Evolutionary conservation across 2,888 invertebrate species (phyloP), one percentile per base, ranked within the genome.

Genomic region (Busseola fusca): DNA sequence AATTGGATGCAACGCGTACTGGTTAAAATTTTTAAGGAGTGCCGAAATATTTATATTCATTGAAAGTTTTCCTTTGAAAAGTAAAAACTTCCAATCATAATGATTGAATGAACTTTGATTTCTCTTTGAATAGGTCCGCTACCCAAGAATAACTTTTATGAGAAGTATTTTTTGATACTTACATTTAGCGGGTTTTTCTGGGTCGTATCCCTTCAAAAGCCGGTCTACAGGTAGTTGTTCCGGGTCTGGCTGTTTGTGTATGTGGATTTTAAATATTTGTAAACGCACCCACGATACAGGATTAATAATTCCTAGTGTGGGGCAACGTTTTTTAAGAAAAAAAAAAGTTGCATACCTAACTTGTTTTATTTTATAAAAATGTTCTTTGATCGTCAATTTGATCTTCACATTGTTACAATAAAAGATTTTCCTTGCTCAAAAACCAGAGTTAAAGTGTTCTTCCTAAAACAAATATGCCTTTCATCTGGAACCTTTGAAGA

Each of bases 401-500:
- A 25, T 34, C 4, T 60, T 5, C 9, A 21, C 2, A 21, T 40
- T 56, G 16, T 48, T 66, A 48, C 9, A 25, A 54, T 25, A 50
- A 56, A 72, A 10, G 3, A 42, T n/a, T 50, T 50, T 34, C 5
- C 10, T 16, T 37, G 25, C 25, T 27, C 6, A 25, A 18, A 72
- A 40, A 30, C 12, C 25, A 45, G 16, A 57, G 37, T 25, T 27
- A 34, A 18, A 64, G n/a, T 27, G 18, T 50, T 30, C 30, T 27
- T 14, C 18, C 10, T 40, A 16, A 27, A 48, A 50, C 34, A 57
- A 72, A 62, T 25, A 42, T 14, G 14, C 40, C n/a, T 70, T 54
- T 62, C 14, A 60, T 54, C 10, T 16, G 3, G 52, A 59, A 25
- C 18, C 65, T 82, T 79, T 73, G 56, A 79, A 66, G 40, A 69